A percentile compares a stretch with the other conserved stretches of the same genome.
Evolutionary conservation across 2,113 vertebrate species (phyloP).

Genomic region (Marcusenius ussheri): DNA sequence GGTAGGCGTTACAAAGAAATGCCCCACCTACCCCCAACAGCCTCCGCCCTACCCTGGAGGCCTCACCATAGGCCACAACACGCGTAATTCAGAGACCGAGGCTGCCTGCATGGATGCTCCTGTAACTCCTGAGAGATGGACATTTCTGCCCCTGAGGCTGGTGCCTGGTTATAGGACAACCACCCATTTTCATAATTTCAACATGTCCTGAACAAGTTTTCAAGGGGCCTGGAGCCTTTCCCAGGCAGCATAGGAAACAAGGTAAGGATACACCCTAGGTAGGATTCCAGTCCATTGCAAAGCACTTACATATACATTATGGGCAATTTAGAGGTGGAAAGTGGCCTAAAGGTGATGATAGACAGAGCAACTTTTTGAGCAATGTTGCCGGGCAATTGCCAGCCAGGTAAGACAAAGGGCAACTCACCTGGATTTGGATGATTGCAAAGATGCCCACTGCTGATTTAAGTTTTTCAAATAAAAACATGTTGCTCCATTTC

Average conservation of each 20-base stretch:
- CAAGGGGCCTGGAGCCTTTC: not conserved
- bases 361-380: not conserved
- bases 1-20: not conserved
- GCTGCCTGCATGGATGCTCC: not conserved
- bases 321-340: not conserved
- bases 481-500: not conserved
- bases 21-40: not conserved
- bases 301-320: not conserved
- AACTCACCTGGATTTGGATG: not conserved
- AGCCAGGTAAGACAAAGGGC: not conserved
- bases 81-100: not conserved
- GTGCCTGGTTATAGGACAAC: not conserved
- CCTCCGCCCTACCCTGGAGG: not conserved
- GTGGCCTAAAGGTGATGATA: not conserved
- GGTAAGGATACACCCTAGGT: not conserved
- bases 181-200: not conserved
- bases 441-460: not conserved
- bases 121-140: not conserved
- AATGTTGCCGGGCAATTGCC: not conserved
- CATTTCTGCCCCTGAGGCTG: not conserved
- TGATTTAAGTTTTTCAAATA: not conserved
- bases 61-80: not conserved
- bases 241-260: not conserved
- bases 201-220: not conserved
- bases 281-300: not conserved